phyloP scores from a whole-genome alignment of 2,113 vertebrate genomes.

The Hippopotamus amphibius region DNA sequence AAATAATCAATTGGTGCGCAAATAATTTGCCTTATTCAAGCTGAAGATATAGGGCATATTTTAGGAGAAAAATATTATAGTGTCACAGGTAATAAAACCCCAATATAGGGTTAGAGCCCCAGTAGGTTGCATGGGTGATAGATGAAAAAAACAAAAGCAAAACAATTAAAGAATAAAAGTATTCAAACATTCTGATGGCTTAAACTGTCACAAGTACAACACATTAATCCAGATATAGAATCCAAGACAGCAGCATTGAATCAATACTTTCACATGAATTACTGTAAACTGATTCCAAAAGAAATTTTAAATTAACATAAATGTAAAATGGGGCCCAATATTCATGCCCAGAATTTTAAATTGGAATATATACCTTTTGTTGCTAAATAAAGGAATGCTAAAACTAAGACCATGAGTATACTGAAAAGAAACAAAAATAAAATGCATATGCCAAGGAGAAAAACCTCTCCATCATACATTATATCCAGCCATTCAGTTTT shows the following conservation, averaged over 20 bases:
- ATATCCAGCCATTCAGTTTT: background rate
- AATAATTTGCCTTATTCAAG: constrained; percentile 10
- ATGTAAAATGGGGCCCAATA: background rate
- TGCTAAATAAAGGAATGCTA: constrained; percentile 30
- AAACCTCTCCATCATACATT: background rate
- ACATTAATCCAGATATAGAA: background rate
- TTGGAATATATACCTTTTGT: background rate
- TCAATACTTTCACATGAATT: background rate
- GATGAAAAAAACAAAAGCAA: background rate
- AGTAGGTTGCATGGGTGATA: background rate
- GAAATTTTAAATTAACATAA: constrained; percentile 18
- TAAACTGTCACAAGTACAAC: background rate
- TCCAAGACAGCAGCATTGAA: background rate
- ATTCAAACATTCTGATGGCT: constrained; percentile 10
- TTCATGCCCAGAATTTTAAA: background rate
- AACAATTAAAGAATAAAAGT: background rate
- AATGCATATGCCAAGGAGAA: background rate
- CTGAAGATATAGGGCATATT: background rate
- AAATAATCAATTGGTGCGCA: background rate
- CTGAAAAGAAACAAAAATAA: background rate
- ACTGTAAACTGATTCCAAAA: constrained; percentile 17
- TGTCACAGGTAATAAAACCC: background rate
- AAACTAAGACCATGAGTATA: background rate
- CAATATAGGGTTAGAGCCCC: background rate
- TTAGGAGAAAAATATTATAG: constrained; percentile 32